Conservation (phyloP, 2,113 vertebrate genomes). For the Petromus typicus region DNA sequence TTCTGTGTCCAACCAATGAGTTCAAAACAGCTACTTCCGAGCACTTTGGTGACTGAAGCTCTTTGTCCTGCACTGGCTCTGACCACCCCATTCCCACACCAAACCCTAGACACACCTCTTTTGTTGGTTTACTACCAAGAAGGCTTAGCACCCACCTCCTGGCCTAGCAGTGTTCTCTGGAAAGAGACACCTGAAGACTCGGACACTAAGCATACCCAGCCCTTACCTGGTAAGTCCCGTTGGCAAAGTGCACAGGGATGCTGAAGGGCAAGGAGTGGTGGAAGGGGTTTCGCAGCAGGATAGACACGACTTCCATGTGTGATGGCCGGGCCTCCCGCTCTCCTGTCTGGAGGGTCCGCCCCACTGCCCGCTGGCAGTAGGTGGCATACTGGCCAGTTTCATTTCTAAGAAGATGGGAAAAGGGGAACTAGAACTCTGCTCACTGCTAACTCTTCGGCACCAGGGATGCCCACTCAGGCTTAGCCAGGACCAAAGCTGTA, state of each 20-base stretch:
- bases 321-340: slow-evolving; percentile 95
- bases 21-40: not conserved
- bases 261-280: slow-evolving; percentile 98
- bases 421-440: not conserved
- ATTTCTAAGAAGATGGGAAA: slow-evolving; percentile 86
- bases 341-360: slow-evolving; percentile 95
- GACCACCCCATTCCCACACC: too few species aligned
- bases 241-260: slow-evolving; percentile 97
- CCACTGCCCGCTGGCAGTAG: slow-evolving; percentile 96
- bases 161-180: not conserved
- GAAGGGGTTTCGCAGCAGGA: slow-evolving; percentile 96
- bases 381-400: slow-evolving; percentile 97
- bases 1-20: not conserved
- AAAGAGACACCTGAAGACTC: not conserved
- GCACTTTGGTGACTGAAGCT: not conserved
- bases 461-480: not conserved
- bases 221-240: slow-evolving; percentile 96
- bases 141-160: not conserved
- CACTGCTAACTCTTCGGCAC: not conserved
- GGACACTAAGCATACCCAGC: rapidly evolving
- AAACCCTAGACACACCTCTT: not conserved
- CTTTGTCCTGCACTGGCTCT: not conserved
- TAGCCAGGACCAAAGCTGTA: not conserved
- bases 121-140: not conserved
- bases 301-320: slow-evolving; percentile 98